Evolutionary conservation across 1,140 invertebrate species (phyloP).

Genomic region (Tyrophagus putrescentiae): DNA sequence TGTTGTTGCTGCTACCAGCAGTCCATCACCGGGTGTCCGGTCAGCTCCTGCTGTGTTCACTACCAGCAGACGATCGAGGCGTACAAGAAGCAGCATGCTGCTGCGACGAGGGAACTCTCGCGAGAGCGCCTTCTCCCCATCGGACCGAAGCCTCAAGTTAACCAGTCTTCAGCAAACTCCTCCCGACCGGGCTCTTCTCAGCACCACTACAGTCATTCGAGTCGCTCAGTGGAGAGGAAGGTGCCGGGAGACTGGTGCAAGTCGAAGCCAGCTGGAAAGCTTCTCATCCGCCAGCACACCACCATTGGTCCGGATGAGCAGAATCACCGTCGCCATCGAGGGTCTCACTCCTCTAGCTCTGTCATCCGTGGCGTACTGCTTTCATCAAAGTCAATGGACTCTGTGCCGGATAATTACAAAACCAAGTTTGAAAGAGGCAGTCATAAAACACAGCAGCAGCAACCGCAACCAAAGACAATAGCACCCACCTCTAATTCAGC

Average conservation of each 20-base stretch:
- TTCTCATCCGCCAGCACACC: constrained; percentile 9
- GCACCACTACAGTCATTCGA: constrained; percentile 2
- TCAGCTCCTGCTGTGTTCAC: constrained; percentile 3
- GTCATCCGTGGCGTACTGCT: background rate
- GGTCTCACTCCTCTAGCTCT: no score
- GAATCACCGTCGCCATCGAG: background rate
- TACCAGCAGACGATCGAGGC: constrained; percentile 17
- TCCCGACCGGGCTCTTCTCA: background rate
- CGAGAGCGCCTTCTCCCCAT: constrained; percentile 26
- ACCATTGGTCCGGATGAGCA: background rate
- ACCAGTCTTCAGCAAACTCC: background rate
- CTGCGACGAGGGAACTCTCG: constrained; percentile 19
- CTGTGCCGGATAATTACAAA: constrained; percentile 1
- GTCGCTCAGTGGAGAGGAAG: background rate
- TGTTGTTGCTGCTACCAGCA: constrained; percentile 17
- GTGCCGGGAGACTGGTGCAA: background rate
- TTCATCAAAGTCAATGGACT: constrained; percentile 12
- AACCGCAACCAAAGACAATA: no score
- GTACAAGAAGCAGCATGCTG: background rate
- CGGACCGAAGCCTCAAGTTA: constrained; percentile 20
- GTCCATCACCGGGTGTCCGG: background rate
- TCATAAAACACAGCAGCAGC: no score
- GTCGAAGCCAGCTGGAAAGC: background rate
- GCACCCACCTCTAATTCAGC: no score
- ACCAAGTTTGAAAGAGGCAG: no score